Evolutionary conservation across 1,140 invertebrate species (phyloP).

Genomic region (Heliconius hewitsoni): DNA sequence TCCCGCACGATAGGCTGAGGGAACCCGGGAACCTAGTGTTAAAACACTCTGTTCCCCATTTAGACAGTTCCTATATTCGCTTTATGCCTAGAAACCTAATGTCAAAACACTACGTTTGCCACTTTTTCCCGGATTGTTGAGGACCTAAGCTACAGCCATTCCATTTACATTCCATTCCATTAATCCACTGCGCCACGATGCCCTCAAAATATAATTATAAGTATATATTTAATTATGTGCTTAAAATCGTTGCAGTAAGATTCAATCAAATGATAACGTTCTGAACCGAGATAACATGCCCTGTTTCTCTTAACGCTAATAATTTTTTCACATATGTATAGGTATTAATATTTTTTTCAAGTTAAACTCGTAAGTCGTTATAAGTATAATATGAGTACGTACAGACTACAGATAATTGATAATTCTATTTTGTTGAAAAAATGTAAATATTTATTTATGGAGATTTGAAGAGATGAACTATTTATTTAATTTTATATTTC

Average conservation of each 20-base stretch:
- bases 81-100: background rate
- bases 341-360: background rate
- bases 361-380: background rate
- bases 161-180: background rate
- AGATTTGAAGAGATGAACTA: too few species aligned
- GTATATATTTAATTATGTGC: too few species aligned
- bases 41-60: too few species aligned
- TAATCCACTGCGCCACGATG: background rate
- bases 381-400: too few species aligned
- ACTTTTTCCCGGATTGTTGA: background rate
- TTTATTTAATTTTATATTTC: too few species aligned
- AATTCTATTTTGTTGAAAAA: too few species aligned
- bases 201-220: background rate
- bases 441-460: too few species aligned
- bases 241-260: background rate
- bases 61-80: too few species aligned
- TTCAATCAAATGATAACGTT: background rate
- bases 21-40: too few species aligned
- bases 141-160: too few species aligned
- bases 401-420: background rate
- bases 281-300: background rate
- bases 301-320: background rate
- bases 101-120: background rate
- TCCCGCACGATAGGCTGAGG: too few species aligned
- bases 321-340: background rate